These are phyloP conservation scores for Melipona beecheii DNA, from an alignment of 2,888 invertebrate species.

Conservation along the genomic window DNA sequence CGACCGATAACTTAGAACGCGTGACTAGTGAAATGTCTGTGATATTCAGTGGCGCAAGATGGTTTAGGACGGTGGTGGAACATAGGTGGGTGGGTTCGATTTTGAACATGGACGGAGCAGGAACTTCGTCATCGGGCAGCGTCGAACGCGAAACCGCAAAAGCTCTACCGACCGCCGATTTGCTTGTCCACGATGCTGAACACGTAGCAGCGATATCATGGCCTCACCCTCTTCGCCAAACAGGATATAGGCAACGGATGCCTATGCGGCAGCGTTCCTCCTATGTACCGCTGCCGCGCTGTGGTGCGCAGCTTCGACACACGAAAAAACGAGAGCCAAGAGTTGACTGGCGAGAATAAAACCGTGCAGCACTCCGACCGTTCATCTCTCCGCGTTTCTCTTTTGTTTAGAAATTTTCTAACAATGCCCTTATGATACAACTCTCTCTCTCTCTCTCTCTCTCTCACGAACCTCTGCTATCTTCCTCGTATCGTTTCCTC, in stretches of 20 bases:
- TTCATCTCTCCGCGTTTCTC: background rate
- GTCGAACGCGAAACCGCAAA: constrained; percentile 19
- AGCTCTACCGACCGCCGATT: constrained; percentile 32
- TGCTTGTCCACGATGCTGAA: constrained; percentile 42
- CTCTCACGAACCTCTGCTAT: too few relatives aligned
- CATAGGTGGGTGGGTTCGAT: background rate
- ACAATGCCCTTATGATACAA: background rate
- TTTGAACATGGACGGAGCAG: background rate
- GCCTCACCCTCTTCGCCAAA: constrained; percentile 11
- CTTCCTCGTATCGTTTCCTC: too few relatives aligned
- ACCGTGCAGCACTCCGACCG: background rate
- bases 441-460: too few relatives aligned
- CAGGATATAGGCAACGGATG: constrained; percentile 32
- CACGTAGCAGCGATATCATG: constrained; percentile 56
- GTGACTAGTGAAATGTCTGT: background rate
- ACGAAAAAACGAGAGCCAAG: constrained; percentile 13
- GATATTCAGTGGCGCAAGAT: too few relatives aligned
- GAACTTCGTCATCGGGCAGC: constrained; percentile 5
- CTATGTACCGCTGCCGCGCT: background rate
- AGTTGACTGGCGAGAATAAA: constrained; percentile 14
- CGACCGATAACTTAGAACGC: background rate
- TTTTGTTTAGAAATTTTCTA: constrained; percentile 12
- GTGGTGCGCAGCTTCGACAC: background rate
- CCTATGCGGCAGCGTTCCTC: constrained; percentile 17
- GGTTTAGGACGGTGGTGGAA: background rate